phyloP scores from a whole-genome alignment of 2,888 invertebrate genomes.

The Hipparchia semele region DNA sequence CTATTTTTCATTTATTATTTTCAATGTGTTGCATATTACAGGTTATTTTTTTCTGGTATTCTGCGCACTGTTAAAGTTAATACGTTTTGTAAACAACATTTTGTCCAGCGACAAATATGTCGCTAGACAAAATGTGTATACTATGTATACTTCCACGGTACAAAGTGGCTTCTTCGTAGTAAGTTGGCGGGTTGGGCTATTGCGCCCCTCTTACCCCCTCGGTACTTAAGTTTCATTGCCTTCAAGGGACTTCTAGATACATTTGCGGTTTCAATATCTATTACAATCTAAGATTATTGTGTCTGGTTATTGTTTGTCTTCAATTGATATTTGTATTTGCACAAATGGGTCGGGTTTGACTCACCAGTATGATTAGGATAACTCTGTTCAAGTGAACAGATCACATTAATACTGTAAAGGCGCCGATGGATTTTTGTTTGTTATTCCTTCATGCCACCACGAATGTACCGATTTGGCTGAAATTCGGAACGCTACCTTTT shows the following conservation, averaged over 20 bases:
- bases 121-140: background rate
- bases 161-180: slow-evolving; percentile 33
- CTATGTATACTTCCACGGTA: too few species aligned
- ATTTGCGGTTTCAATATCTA: slow-evolving; percentile 38
- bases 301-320: slow-evolving; percentile 29
- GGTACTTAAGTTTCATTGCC: slow-evolving; percentile 39
- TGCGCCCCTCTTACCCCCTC: slow-evolving; percentile 16
- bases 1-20: too few species aligned
- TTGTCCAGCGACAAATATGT: background rate
- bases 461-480: too few species aligned
- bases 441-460: too few species aligned
- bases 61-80: background rate
- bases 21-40: too few species aligned
- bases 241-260: slow-evolving; percentile 35
- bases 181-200: slow-evolving; percentile 28
- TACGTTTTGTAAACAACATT: background rate
- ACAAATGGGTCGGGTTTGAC: background rate
- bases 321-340: slow-evolving; percentile 5
- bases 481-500: too few species aligned
- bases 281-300: slow-evolving; percentile 32
- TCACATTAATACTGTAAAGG: too few species aligned
- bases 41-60: too few species aligned
- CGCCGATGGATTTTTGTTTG: too few species aligned
- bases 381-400: background rate
- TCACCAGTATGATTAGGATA: background rate